Conservation (phyloP, 2,797 vertebrate genomes). For the Hapalemur alaotrensis region DNA sequence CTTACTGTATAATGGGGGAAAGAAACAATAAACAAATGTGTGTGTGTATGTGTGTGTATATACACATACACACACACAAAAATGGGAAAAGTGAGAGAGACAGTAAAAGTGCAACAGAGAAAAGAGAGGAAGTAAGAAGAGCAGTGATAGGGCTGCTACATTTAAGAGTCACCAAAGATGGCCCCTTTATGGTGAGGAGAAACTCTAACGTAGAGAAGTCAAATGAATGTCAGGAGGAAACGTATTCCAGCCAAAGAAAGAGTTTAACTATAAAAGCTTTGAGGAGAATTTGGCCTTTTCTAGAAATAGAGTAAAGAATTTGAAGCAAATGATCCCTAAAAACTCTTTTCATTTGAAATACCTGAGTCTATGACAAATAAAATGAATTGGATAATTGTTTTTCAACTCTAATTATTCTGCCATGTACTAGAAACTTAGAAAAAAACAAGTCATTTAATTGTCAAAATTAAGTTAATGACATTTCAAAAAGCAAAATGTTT, state of each 20-base stretch:
- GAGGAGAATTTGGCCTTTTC: not conserved
- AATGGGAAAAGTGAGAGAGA: not conserved
- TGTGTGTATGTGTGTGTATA: not conserved
- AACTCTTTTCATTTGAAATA: not conserved
- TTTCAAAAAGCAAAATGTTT: constrained; percentile 9
- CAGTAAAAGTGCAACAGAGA: not conserved
- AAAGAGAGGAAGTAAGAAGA: not conserved
- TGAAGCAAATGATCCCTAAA: not conserved
- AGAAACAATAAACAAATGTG: not conserved
- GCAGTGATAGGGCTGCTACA: not conserved
- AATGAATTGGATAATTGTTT: not conserved
- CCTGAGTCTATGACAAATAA: not conserved
- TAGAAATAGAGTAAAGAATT: not conserved
- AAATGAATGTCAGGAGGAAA: not conserved
- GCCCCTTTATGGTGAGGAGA: not conserved
- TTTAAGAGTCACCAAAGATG: not conserved
- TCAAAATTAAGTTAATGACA: constrained; percentile 31
- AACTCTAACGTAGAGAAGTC: not conserved
- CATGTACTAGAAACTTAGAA: not conserved
- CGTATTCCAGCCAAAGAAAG: not conserved
- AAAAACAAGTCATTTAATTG: not conserved
- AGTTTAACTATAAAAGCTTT: not conserved
- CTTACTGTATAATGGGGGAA: not conserved
- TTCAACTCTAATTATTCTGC: not conserved
- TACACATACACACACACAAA: not conserved